Base-by-base conservation (phyloP, 53 echinoderm and acorn worm genomes). In the Echinometra lucunter region DNA sequence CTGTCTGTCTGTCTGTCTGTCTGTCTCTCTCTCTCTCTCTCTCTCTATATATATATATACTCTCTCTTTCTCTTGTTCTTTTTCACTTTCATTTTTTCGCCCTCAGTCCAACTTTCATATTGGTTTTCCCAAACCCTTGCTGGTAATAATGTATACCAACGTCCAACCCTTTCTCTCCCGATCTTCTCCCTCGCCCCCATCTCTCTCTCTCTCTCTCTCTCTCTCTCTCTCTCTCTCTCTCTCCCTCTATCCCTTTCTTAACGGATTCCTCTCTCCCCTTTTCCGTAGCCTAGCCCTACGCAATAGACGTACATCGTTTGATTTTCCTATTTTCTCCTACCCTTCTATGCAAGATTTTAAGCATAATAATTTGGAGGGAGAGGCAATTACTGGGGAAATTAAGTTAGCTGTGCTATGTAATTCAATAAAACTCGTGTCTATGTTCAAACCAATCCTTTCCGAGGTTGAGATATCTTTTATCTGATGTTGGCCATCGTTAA, bases 401-500 rank as follows among this genome's bases (percentile, higher is more conserved):
- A 60, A 58, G 58, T 89, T 89, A 88, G 57, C 37, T 18, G 57
- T 58, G 37, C 58, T 34, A 89, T 12, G 37, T 89, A 89, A 89
- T 89, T 89, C 58, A 89, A 89, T 89, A 89, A 89, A 35, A 89
- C 18, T 37, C 38, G 11, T 40, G 42, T 42, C 38, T 42, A 78
- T 38, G 38, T 40, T 6, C 38, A 13, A 78, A 38, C 42, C 6
- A 19, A 78, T 38, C 78, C 19, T 78, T 30, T 35, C 18, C 35
- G 3, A 21, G 40, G 18, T 40, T 72, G 42, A 6, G 18, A 23
- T 16, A n/a, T 23, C 38, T 42, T 78, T 78, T 78, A 78, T 42
- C 78, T 3, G 42, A 78, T 11, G 6, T 1, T 34, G 35, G 13
- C 5, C 38, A 78, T 40, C 38, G 42, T 78, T 78, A 42, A 78